Conservation (phyloP, 2,113 vertebrate species). For the Notothenia rossii region DNA sequence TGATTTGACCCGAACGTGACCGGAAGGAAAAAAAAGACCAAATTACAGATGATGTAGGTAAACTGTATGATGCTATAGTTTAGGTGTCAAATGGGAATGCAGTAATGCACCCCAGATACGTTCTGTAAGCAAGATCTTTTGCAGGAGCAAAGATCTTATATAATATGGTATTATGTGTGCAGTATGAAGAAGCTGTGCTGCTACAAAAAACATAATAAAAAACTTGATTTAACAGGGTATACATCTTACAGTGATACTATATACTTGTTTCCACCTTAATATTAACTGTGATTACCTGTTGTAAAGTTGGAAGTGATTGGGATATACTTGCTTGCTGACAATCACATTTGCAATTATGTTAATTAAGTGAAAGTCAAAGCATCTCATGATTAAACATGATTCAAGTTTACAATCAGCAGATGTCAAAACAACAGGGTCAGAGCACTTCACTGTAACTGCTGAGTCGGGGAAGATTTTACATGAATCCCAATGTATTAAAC, state of each 20-base stretch:
- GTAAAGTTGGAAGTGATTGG: background rate
- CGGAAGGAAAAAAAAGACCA: background rate
- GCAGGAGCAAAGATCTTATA: background rate
- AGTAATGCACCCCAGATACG: background rate
- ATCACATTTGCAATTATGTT: background rate
- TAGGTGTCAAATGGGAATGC: background rate
- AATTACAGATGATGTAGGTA: background rate
- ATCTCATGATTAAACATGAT: background rate
- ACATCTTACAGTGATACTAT: too few relatives aligned
- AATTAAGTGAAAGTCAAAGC: background rate
- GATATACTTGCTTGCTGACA: background rate
- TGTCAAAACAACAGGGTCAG: constrained; percentile 8
- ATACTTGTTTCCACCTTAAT: too few relatives aligned
- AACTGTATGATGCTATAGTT: background rate
- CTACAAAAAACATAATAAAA: background rate
- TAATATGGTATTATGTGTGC: too few relatives aligned
- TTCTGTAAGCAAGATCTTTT: background rate
- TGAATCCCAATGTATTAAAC: constrained; percentile 36
- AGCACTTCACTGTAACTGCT: constrained; percentile 2
- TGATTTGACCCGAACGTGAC: too few relatives aligned
- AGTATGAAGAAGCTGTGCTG: too few relatives aligned
- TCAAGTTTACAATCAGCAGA: constrained; percentile 18
- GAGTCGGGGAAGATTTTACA: constrained; percentile 29
- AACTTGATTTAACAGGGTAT: background rate
- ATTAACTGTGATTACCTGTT: background rate